Evolutionary conservation across 92 coral and sea anemone genomes (phyloP).

Genomic region (Porites rus): DNA sequence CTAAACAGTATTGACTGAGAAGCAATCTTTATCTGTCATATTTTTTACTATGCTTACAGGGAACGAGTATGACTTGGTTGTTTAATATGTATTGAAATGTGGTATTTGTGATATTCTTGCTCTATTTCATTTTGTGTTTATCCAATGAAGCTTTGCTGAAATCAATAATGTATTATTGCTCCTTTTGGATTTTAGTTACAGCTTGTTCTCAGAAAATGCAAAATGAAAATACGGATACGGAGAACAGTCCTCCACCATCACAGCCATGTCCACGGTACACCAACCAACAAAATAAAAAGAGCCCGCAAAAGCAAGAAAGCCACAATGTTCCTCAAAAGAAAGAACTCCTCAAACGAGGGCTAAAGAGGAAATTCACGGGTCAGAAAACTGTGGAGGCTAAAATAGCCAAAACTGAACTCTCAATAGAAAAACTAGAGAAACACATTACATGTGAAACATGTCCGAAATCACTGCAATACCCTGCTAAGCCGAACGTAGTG

Average conservation of each 20-base stretch:
- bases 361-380: neutral
- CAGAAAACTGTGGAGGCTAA: neutral
- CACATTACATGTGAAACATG: neutral
- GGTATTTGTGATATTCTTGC: too few relatives aligned
- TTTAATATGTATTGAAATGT: too few relatives aligned
- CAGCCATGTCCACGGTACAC: neutral
- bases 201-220: neutral
- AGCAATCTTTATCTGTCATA: too few relatives aligned
- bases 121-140: neutral
- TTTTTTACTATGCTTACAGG: too few relatives aligned
- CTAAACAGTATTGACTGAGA: too few relatives aligned
- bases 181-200: neutral
- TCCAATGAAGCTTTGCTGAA: neutral
- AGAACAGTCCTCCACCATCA: neutral
- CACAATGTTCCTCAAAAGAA: neutral
- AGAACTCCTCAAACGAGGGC: neutral
- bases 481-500: neutral
- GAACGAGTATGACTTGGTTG: too few relatives aligned
- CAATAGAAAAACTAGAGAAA: neutral
- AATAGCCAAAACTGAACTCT: conserved; percentile 7
- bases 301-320: neutral
- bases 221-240: neutral
- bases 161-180: neutral
- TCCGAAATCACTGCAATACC: neutral
- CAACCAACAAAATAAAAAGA: neutral